phyloP scores from a whole-genome alignment of 2,888 invertebrate genomes.

The Toxonevra muliebris region DNA sequence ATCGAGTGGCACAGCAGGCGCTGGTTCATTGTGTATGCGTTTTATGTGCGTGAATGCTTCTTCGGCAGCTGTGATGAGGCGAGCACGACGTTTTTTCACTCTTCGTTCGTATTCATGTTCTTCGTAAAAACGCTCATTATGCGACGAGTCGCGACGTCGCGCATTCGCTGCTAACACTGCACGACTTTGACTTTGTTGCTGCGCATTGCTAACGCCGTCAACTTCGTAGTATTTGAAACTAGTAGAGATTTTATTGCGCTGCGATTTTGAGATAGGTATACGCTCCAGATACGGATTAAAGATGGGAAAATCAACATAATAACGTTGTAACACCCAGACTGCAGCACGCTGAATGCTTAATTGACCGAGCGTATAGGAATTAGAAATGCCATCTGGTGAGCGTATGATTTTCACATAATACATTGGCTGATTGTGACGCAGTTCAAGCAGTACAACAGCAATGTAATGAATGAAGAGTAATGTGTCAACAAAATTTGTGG shows the following conservation, averaged over 20 bases:
- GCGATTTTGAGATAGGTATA: slow-evolving; percentile 85
- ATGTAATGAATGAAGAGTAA: slow-evolving; percentile 94
- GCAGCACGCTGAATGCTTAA: slow-evolving; percentile 95
- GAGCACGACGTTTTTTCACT: slow-evolving; percentile 88
- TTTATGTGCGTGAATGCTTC: slow-evolving; percentile 98
- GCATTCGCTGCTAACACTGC: slow-evolving; percentile 79
- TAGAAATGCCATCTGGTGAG: slow-evolving; percentile 94
- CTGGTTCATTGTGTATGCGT: slow-evolving; percentile 76
- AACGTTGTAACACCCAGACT: slow-evolving; percentile 92
- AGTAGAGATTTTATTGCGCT: slow-evolving; percentile 75
- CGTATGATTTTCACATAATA: slow-evolving; percentile 91
- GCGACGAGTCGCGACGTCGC: slow-evolving; percentile 86
- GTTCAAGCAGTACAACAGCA: slow-evolving; percentile 91
- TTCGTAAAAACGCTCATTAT: slow-evolving; percentile 97
- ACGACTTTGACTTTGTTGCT: slow-evolving; percentile 76
- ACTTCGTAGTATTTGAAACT: slow-evolving; percentile 98
- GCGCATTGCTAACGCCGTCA: slow-evolving; percentile 79
- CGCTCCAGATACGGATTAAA: slow-evolving; percentile 97
- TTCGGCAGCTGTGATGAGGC: slow-evolving; percentile 92
- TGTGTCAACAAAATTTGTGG: slow-evolving; percentile 92
- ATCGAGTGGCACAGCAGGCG: slow-evolving; percentile 87
- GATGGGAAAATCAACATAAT: slow-evolving; percentile 95
- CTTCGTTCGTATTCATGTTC: slow-evolving; percentile 96
- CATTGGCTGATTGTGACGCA: slow-evolving; percentile 89
- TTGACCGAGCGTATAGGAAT: slow-evolving; percentile 87